Percentiles rank a stretch among this genome's conserved stretches.
Evolutionary conservation across 2,888 invertebrate genomes (phyloP).

Genomic region (Drosophila buzzatii): DNA sequence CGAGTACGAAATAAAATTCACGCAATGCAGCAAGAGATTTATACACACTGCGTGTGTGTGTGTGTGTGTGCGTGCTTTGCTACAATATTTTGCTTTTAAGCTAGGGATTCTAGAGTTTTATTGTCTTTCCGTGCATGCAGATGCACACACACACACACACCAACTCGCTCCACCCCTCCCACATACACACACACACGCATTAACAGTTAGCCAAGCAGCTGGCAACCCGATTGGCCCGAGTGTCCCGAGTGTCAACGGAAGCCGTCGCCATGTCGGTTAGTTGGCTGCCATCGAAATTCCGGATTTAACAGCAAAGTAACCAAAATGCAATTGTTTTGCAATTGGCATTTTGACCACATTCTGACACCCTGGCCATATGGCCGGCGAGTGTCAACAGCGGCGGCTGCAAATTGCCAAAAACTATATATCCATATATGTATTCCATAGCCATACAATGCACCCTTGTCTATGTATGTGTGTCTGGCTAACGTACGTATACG

Average conservation of each 20-base stretch:
- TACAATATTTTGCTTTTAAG: slow-evolving; percentile 83
- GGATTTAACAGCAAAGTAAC: slow-evolving; percentile 81
- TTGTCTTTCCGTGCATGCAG: slow-evolving; percentile 49
- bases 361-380: slow-evolving; percentile 77
- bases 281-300: slow-evolving; percentile 79
- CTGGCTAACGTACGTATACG: slow-evolving; percentile 46
- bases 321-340: slow-evolving; percentile 84
- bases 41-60: slow-evolving; percentile 13
- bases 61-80: slow-evolving; percentile 15
- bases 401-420: slow-evolving; percentile 74
- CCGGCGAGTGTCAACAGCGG: slow-evolving; percentile 68
- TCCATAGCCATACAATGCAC: neutral
- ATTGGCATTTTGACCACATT: slow-evolving; percentile 83
- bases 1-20: slow-evolving; percentile 61
- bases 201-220: slow-evolving; percentile 42
- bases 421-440: slow-evolving; percentile 47
- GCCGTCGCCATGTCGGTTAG: slow-evolving; percentile 69
- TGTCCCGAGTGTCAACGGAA: slow-evolving; percentile 70
- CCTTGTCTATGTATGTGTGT: neutral
- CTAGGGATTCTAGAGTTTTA: slow-evolving; percentile 53
- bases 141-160: neutral
- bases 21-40: slow-evolving; percentile 49
- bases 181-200: neutral
- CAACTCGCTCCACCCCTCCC: neutral
- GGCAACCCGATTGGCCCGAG: slow-evolving; percentile 15